Conservation (phyloP, 1,140 invertebrate species). For the Ptiloglossa arizonensis region DNA sequence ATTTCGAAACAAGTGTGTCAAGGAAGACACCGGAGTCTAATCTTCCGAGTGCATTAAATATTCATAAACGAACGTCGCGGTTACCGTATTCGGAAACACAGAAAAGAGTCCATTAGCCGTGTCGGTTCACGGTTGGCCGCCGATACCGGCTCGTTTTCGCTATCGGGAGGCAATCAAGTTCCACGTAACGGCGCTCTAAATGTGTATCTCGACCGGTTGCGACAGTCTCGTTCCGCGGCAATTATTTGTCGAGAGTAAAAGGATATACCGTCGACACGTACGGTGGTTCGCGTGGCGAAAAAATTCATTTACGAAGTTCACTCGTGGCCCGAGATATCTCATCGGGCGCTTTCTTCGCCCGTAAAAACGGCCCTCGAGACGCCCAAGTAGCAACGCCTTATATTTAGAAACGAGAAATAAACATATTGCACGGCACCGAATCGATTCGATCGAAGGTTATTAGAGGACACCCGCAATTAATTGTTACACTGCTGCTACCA, state of each 20-base stretch:
- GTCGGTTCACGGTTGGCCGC: conserved; percentile 2
- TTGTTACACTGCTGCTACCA: neutral
- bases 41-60: neutral
- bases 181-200: conserved; percentile 7
- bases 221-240: neutral
- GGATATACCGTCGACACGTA: neutral
- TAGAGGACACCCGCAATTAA: neutral
- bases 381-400: no score
- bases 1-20: conserved; percentile 3
- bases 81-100: no score
- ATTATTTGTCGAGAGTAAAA: conserved; percentile 17
- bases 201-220: neutral
- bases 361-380: neutral
- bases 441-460: neutral
- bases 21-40: neutral
- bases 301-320: neutral
- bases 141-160: conserved; percentile 12
- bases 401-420: neutral
- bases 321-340: neutral
- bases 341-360: neutral
- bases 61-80: neutral
- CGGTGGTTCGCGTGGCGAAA: neutral
- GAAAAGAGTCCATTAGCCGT: neutral
- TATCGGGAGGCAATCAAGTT: conserved; percentile 26
- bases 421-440: neutral